phyloP scores from a whole-genome alignment of 2,113 vertebrate species.

The Lucifuga dentata region DNA sequence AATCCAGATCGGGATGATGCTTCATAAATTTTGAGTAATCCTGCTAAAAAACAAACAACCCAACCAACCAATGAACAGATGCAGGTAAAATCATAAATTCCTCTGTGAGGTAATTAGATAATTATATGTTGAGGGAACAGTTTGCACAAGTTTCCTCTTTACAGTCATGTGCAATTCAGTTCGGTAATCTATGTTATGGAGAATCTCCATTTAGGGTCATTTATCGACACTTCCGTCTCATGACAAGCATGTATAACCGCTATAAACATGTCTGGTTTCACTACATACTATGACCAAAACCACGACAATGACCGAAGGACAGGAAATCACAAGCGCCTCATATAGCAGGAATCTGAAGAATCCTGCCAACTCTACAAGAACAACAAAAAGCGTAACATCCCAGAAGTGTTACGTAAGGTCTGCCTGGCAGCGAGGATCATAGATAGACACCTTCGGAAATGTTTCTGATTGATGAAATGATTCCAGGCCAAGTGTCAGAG shows the following conservation, averaged over 20 bases:
- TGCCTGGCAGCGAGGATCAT: slow-evolving; percentile 33
- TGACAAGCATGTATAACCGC: slow-evolving; percentile 7
- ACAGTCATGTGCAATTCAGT: not conserved
- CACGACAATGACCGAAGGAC: slow-evolving; percentile 6
- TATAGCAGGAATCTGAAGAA: slow-evolving; percentile 53
- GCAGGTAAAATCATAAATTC: too few relatives aligned
- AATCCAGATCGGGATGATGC: too few relatives aligned
- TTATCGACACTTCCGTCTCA: slow-evolving; percentile 6
- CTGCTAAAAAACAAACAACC: too few relatives aligned
- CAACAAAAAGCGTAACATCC: slow-evolving; percentile 52
- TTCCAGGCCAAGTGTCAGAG: slow-evolving; percentile 49
- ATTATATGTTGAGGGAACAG: too few relatives aligned
- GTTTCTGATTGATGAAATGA: slow-evolving; percentile 57
- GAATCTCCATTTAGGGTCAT: slow-evolving; percentile 28
- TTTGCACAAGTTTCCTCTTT: too few relatives aligned
- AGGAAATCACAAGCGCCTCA: slow-evolving; percentile 42
- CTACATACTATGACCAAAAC: slow-evolving; percentile 11
- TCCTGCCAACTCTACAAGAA: slow-evolving; percentile 14
- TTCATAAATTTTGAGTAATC: too few relatives aligned
- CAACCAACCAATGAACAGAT: too few relatives aligned
- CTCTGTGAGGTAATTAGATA: too few relatives aligned
- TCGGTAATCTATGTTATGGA: not conserved
- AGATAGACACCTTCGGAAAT: slow-evolving; percentile 25
- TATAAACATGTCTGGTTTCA: slow-evolving; percentile 3
- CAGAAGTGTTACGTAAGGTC: slow-evolving; percentile 48